Evolutionary conservation across 2,797 vertebrate genomes (phyloP), one percentile per base, ranked within the genome.

Genomic region (Protonibea diacanthus): DNA sequence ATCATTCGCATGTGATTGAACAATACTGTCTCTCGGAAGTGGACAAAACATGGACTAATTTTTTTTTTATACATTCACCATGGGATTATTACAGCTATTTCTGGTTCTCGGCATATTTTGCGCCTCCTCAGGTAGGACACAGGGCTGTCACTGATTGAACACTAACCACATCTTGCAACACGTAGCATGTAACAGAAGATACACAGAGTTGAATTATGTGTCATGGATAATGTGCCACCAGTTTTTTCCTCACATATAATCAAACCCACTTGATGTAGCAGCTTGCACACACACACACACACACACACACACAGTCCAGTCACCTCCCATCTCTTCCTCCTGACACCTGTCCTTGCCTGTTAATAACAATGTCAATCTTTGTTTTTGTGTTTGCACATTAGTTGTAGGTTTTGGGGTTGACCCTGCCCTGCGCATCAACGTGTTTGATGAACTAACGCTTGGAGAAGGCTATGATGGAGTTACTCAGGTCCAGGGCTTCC

Each of bases 401-500:
- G 97, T 96, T 92, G 88, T 92, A 96, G 97, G 97, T 55, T 96
- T 98, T 77, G 98, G 97, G 88, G 96, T 99, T 81, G 98, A 99
- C 93, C 98, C 98, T 62, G 96, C 97, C 68, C 91, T 99, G 88
- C 96, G 96, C 93, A 97, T 99, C 92, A 96, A 94, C 88, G 94
- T 98, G 92, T 94, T 99, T 83, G 94, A 97, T 81, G 97, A 98
- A 93, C 95, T 99, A 63, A 94, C 92, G 83, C 95, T 97, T 58
- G 96, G 93, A 87, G 95, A 96, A 74, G 95, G 96, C 56, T 94
- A 95, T 72, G 92, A 95, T 58, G 98, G 98, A 90, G 96, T 99
- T 90, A 96, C 94, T 90, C 98, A 98, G 93, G 98, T 99, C 82
- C 96, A 96, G 67, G 98, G 98, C 86, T 97, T 98, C 91, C 97